Conservation (phyloP, 2,888 invertebrate species). For the Cerastis leucographa region DNA sequence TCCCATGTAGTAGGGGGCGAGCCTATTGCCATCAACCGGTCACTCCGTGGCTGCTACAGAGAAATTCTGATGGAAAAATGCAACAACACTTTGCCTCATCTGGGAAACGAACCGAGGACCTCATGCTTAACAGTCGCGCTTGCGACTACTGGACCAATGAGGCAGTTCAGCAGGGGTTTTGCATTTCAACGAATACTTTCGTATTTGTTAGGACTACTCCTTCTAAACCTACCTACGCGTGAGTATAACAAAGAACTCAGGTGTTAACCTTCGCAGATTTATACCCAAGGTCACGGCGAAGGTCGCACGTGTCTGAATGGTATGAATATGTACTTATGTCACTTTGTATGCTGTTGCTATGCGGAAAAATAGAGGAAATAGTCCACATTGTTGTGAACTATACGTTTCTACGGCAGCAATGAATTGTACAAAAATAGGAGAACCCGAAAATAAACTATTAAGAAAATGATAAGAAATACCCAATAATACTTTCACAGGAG, state of each 20-base stretch:
- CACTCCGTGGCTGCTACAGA: too few relatives aligned
- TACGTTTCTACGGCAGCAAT: background rate
- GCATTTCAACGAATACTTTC: background rate
- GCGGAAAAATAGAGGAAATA: background rate
- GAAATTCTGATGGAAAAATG: too few relatives aligned
- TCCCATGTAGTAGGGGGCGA: too few relatives aligned
- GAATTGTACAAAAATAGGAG: background rate
- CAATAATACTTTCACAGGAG: too few relatives aligned
- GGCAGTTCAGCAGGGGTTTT: background rate
- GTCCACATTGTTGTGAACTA: background rate
- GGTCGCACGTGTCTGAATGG: slow-evolving; percentile 31
- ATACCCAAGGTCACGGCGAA: slow-evolving; percentile 44
- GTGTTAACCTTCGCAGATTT: slow-evolving; percentile 55
- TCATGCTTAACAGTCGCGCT: too few relatives aligned
- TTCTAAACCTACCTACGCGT: background rate
- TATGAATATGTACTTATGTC: slow-evolving; percentile 30
- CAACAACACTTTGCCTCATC: too few relatives aligned
- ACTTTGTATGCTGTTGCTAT: slow-evolving; percentile 6
- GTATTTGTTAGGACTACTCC: background rate
- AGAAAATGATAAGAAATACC: background rate
- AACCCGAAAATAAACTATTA: background rate
- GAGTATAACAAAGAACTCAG: slow-evolving; percentile 33
- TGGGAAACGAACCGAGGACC: too few relatives aligned
- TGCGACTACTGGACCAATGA: too few relatives aligned
- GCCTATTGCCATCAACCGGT: too few relatives aligned